Evolutionary conservation across 2,888 invertebrate species (phyloP).

Genomic region (Cenopis cana): DNA sequence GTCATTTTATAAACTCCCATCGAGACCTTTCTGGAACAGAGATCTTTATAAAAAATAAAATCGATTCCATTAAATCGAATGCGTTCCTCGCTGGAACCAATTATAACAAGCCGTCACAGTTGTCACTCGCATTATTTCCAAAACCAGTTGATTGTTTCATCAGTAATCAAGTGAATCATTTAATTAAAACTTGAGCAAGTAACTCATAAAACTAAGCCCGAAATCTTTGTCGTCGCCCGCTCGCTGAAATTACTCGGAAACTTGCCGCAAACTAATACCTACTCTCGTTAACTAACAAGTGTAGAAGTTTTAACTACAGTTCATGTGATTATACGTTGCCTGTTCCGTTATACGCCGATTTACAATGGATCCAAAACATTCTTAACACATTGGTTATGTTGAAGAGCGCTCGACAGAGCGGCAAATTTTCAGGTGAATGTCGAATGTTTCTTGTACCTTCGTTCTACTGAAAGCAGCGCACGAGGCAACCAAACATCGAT

Average conservation of each 20-base stretch:
- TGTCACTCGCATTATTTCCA: slow-evolving; percentile 36
- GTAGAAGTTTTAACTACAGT: slow-evolving; percentile 65
- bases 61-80: slow-evolving; percentile 23
- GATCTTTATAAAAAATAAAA: slow-evolving; percentile 6
- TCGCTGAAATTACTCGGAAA: slow-evolving; percentile 61
- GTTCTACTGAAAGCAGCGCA: background rate
- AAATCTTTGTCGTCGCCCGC: slow-evolving; percentile 63
- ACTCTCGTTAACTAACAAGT: slow-evolving; percentile 61
- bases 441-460: slow-evolving; percentile 11
- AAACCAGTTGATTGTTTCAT: slow-evolving; percentile 58
- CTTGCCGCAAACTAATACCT: slow-evolving; percentile 58
- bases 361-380: slow-evolving; percentile 43
- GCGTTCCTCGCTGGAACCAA: slow-evolving; percentile 11
- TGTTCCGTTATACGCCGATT: slow-evolving; percentile 51
- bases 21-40: slow-evolving; percentile 19
- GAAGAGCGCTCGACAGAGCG: slow-evolving; percentile 11
- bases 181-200: slow-evolving; percentile 68
- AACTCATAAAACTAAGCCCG: slow-evolving; percentile 65
- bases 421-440: slow-evolving; percentile 11
- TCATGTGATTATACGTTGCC: slow-evolving; percentile 55
- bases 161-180: slow-evolving; percentile 59
- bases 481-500: background rate
- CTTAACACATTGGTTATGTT: slow-evolving; percentile 12
- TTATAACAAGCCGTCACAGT: slow-evolving; percentile 30
- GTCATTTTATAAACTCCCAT: slow-evolving; percentile 7